These are phyloP conservation scores for Drosophila takahashii DNA, from an alignment of 1,140 invertebrate genomes.

Conservation along the genomic window DNA sequence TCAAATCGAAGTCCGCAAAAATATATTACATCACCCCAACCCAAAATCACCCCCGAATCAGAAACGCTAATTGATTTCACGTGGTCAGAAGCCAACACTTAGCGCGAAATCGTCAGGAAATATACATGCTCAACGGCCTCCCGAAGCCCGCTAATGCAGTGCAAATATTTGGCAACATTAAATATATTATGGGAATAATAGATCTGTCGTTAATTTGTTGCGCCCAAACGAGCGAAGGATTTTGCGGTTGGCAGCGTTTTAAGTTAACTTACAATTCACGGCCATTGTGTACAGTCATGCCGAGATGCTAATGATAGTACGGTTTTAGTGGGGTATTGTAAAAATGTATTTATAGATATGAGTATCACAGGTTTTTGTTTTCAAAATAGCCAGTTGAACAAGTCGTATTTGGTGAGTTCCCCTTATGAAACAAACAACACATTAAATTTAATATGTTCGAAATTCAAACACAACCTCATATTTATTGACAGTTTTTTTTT, in stretches of 20 bases:
- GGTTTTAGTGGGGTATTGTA: neutral
- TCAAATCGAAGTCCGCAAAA: constrained; percentile 67
- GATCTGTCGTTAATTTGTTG: constrained; percentile 25
- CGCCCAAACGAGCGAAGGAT: constrained; percentile 14
- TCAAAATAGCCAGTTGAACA: neutral
- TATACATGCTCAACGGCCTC: constrained; percentile 15
- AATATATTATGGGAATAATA: constrained; percentile 36
- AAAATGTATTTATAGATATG: constrained; percentile 25
- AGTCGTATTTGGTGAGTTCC: neutral
- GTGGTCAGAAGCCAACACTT: constrained; percentile 63
- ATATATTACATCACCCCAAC: constrained; percentile 64
- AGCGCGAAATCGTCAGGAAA: constrained; percentile 21
- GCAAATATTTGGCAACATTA: constrained; percentile 41
- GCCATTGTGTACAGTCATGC: constrained; percentile 33
- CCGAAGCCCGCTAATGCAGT: constrained; percentile 21
- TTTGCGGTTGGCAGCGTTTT: constrained; percentile 1
- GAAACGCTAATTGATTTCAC: constrained; percentile 76
- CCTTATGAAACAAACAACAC: neutral
- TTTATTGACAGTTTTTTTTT: neutral
- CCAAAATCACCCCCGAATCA: constrained; percentile 25
- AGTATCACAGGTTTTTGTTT: neutral
- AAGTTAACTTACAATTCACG: constrained; percentile 4
- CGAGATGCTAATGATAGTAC: constrained; percentile 17
- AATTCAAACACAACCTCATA: neutral
- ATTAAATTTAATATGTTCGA: neutral